Base-by-base conservation (phyloP, 2,888 invertebrate species). In the Trisateles emortualis region DNA sequence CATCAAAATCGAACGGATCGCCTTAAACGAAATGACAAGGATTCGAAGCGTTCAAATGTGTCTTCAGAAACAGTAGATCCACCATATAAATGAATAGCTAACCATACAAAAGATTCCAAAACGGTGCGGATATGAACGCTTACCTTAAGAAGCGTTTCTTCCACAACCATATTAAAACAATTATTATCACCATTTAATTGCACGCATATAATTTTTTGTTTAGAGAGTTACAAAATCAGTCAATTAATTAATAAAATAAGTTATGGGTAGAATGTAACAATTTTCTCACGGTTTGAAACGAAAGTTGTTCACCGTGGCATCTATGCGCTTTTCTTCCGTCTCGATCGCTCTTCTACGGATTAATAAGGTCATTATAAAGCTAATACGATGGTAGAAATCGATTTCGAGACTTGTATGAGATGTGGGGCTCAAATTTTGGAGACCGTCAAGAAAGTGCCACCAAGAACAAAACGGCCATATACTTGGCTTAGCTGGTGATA, bases 261-360 rank as follows among this genome's bases (percentile, higher is more conserved):
- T 49, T 59, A 52, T 47, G 43, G 19, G 35, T 64, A 55, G 60
- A 56, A 58, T 65, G 54, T 52, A 56, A 48, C 59, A 40, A 55
- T 61, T 51, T 67, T 73, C 71, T 51, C 70, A 67, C 71, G 57
- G 52, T n/a, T 26, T 22, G 8, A 56, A 63, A 57, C 36, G 70
- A 73, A 70, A 73, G 74, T 58, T 42, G 64, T 51, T 58, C 44
- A n/a, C n/a, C 5, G 19, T 19, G 19, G 19, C 19, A 19, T 47
- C 49, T 55, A 61, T 64, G 59, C 59, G 56, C 64, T 71, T 71
- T 71, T 73, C 68, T 71, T 73, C 71, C 71, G 56, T n/a, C n/a
- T n/a, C 48, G 44, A 40, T 57, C 66, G 40, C 46, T 41, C 43
- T 40, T 48, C 19, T 35, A 29, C 13, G 14, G 39, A 70, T 74